Conservation (phyloP, 2,113 vertebrate genomes). For the Merops nubicus region DNA sequence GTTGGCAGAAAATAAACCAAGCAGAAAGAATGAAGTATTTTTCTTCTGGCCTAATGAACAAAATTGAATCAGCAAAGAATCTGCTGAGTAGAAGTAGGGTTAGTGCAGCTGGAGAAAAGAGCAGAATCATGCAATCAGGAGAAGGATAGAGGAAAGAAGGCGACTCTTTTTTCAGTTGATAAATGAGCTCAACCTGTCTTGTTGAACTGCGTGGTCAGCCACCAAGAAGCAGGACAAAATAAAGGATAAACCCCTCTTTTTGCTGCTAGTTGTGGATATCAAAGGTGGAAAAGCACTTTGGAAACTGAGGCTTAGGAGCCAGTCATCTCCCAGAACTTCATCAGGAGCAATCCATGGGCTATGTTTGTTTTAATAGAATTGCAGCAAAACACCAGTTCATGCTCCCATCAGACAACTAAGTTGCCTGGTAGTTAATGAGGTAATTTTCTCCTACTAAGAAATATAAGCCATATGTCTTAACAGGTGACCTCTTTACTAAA, state of each 20-base stretch:
- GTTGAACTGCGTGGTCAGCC: not conserved
- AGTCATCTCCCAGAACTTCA: not conserved
- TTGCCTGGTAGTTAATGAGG: not conserved
- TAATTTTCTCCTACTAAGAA: not conserved
- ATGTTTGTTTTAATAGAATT: not conserved
- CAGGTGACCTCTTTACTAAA: not conserved
- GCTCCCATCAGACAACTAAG: not conserved
- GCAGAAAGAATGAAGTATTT: not conserved
- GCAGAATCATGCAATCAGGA: not conserved
- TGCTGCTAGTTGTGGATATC: not conserved
- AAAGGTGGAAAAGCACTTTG: not conserved
- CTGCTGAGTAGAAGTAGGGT: not conserved
- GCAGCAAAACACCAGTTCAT: not conserved
- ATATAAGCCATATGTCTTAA: not conserved
- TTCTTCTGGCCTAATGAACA: conserved; percentile 7
- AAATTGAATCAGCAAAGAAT: conserved; percentile 23
- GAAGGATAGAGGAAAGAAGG: not conserved
- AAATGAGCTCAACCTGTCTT: not conserved
- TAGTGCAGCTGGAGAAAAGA: not conserved
- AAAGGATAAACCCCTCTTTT: not conserved
- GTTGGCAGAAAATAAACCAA: not conserved
- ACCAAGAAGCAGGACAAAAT: not conserved
- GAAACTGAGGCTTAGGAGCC: not conserved
- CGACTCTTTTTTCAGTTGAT: not conserved
- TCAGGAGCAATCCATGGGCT: not conserved